phyloP scores from a whole-genome alignment of 2,113 vertebrate genomes.

The Aythya baeri region DNA sequence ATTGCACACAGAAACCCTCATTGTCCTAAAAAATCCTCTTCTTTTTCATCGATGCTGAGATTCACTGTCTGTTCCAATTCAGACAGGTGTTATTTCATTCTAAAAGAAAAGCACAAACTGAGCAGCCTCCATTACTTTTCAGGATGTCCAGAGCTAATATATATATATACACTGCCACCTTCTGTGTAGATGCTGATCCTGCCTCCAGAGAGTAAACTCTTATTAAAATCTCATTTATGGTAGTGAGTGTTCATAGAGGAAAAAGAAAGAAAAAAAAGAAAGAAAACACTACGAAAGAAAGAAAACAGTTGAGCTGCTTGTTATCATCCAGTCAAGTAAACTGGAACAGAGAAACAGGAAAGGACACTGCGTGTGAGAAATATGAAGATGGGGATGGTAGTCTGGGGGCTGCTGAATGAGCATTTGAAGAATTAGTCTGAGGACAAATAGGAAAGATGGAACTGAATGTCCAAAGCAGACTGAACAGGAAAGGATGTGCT shows the following conservation, averaged over 20 bases:
- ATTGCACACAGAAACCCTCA: not conserved
- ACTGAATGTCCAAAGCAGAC: no score
- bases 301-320: not conserved
- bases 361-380: no score
- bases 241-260: not conserved
- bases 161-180: slow-evolving; percentile 5
- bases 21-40: not conserved
- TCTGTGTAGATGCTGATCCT: not conserved
- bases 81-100: not conserved
- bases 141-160: not conserved
- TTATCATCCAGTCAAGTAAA: no score
- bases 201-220: not conserved
- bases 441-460: no score
- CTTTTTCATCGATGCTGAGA: not conserved
- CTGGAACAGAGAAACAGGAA: no score
- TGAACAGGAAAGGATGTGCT: no score
- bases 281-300: not conserved
- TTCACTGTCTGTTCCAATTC: not conserved
- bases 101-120: not conserved
- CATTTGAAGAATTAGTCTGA: no score
- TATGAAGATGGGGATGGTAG: no score
- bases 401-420: no score
- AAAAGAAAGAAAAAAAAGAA: no score
- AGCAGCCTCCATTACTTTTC: not conserved
- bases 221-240: not conserved